Conservation (phyloP, 2,113 vertebrate genomes). For the Vanacampus margaritifer region DNA sequence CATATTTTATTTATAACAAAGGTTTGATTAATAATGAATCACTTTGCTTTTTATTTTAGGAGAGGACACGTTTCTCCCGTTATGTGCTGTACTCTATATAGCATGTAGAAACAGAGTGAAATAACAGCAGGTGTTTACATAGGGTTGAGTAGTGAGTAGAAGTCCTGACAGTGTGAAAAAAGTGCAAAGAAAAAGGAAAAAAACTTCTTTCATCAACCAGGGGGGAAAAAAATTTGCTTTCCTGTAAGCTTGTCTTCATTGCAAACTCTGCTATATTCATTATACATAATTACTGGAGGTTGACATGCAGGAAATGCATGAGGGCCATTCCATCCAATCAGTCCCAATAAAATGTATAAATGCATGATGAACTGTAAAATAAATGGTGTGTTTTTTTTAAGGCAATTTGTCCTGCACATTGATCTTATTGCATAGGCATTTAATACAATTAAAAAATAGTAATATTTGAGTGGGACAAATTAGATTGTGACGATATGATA, state of each 20-base stretch:
- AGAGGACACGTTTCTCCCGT: neutral
- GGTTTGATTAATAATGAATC: constrained; percentile 9
- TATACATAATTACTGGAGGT: constrained; percentile 19
- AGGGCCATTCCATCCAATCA: neutral
- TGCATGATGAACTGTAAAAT: neutral
- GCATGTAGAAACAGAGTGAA: constrained; percentile 2
- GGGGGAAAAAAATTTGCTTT: constrained; percentile 5
- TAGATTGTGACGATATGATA: too few species aligned
- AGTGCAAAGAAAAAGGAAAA: constrained; percentile 24
- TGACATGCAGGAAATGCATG: constrained; percentile 18
- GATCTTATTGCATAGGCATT: neutral
- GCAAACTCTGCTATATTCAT: neutral
- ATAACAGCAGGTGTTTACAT: constrained; percentile 19
- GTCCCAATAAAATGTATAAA: neutral
- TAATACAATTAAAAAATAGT: neutral
- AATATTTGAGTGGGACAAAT: too few species aligned
- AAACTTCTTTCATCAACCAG: constrained; percentile 19
- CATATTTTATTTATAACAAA: constrained; percentile 9
- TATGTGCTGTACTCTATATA: neutral
- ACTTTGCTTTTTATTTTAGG: neutral
- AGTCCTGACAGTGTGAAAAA: constrained; percentile 20
- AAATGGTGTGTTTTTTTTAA: neutral
- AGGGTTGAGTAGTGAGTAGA: constrained; percentile 11
- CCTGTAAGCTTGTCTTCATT: constrained; percentile 8
- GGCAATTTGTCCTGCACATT: neutral